phyloP scores from a whole-genome alignment of 2,888 invertebrate genomes.

The Ditula angustiorana region DNA sequence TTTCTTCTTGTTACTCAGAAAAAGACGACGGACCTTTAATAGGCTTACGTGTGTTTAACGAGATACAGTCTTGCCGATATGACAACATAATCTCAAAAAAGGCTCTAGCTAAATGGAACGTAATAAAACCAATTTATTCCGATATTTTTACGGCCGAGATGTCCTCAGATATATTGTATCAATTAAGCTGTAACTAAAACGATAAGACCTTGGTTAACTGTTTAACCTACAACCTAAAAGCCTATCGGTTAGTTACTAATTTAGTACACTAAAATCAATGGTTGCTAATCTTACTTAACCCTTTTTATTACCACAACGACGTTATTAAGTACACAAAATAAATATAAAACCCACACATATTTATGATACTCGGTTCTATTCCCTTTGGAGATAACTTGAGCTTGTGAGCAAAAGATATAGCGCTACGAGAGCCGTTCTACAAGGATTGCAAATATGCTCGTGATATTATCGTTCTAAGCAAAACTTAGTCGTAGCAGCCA shows the following conservation, averaged over 20 bases:
- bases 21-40: not conserved
- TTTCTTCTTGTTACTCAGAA: not conserved
- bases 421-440: not conserved
- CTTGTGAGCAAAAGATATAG: not conserved
- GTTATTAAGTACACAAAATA: not conserved
- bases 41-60: not conserved
- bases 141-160: constrained; percentile 25
- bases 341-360: constrained; percentile 7
- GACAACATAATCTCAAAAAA: not conserved
- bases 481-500: not conserved
- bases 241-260: not conserved
- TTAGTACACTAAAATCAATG: not conserved
- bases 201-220: constrained; percentile 5
- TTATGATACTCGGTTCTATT: constrained; percentile 4
- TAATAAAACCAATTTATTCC: constrained; percentile 27
- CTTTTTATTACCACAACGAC: too few species aligned
- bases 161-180: not conserved
- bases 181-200: constrained; percentile 25
- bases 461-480: not conserved
- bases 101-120: not conserved
- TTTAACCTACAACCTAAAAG: not conserved
- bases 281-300: not conserved
- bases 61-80: not conserved
- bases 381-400: constrained; percentile 11
- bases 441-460: not conserved